phyloP scores from a whole-genome alignment of 2,888 invertebrate genomes.

The Stegana nigrithorax region DNA sequence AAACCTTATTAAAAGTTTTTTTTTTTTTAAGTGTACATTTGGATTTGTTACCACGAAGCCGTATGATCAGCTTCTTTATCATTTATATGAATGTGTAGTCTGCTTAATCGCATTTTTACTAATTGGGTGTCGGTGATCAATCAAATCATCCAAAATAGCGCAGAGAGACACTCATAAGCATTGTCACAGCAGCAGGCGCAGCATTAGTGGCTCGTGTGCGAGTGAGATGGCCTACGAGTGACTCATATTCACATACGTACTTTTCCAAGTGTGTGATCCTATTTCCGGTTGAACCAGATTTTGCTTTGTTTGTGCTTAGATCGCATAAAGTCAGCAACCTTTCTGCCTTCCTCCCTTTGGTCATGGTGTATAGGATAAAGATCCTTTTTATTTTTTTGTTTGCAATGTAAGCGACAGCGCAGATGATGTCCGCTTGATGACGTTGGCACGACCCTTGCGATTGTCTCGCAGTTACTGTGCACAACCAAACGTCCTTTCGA shows the following conservation, averaged over 20 bases:
- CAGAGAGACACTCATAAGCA: slow-evolving; percentile 19
- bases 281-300: slow-evolving; percentile 61
- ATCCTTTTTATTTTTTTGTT: not conserved
- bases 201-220: too few relatives aligned
- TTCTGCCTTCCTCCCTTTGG: slow-evolving; percentile 1
- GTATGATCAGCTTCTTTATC: too few relatives aligned
- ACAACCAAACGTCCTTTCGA: slow-evolving; percentile 17
- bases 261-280: slow-evolving; percentile 39
- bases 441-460: slow-evolving; percentile 46
- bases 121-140: slow-evolving; percentile 61
- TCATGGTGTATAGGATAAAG: too few relatives aligned
- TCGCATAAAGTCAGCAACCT: not conserved
- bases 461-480: too few relatives aligned
- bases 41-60: too few relatives aligned
- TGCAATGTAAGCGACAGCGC: slow-evolving; percentile 50
- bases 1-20: too few relatives aligned
- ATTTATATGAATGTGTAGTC: slow-evolving; percentile 41
- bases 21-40: too few relatives aligned
- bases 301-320: slow-evolving; percentile 40
- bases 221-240: too few relatives aligned
- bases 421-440: slow-evolving; percentile 43
- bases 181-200: too few relatives aligned
- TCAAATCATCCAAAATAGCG: slow-evolving; percentile 40
- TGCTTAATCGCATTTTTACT: slow-evolving; percentile 58
- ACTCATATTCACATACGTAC: too few relatives aligned